Evolutionary conservation across 2,113 vertebrate genomes (phyloP).

Genomic region (Hippoglossus stenolepis): DNA sequence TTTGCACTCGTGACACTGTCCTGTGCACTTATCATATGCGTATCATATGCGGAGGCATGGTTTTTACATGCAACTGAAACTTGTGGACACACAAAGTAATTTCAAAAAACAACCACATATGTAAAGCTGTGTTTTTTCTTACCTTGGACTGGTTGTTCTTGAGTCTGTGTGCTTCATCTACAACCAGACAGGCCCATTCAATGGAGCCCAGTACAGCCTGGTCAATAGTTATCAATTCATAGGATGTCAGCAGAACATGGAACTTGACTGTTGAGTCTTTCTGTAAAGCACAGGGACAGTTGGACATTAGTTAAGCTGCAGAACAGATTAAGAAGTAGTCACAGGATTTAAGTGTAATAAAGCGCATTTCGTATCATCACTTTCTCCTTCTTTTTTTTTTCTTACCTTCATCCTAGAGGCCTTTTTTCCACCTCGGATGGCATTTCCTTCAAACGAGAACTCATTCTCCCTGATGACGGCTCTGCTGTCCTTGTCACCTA

Average conservation of each 20-base stretch:
- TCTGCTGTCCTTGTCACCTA: constrained; percentile 96
- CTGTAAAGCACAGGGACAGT: constrained; percentile 73
- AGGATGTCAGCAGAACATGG: constrained; percentile 94
- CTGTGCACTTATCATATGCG: too few species aligned
- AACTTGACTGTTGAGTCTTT: constrained; percentile 97
- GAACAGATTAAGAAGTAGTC: too few species aligned
- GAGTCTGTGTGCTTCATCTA: constrained; percentile 96
- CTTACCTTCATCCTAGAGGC: constrained; percentile 96
- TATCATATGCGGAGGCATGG: neutral
- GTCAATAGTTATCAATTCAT: constrained; percentile 96
- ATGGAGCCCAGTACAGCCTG: constrained; percentile 96
- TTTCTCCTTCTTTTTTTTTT: neutral
- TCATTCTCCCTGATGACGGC: constrained; percentile 97
- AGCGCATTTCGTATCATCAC: neutral
- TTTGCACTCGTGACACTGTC: too few species aligned
- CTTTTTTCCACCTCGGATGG: constrained; percentile 96
- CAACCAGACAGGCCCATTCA: constrained; percentile 97
- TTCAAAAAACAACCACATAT: neutral
- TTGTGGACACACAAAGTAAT: neutral
- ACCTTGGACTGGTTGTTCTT: constrained; percentile 99
- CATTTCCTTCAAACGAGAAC: constrained; percentile 97
- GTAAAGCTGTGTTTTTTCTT: constrained; percentile 4
- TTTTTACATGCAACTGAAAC: too few species aligned
- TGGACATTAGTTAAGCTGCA: too few species aligned
- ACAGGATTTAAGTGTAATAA: neutral